A percentile compares a stretch with the other conserved stretches of the same genome.
These are phyloP conservation scores for Cordilura impudica DNA, from an alignment of 2,888 invertebrate genomes.

Conservation along the genomic window DNA sequence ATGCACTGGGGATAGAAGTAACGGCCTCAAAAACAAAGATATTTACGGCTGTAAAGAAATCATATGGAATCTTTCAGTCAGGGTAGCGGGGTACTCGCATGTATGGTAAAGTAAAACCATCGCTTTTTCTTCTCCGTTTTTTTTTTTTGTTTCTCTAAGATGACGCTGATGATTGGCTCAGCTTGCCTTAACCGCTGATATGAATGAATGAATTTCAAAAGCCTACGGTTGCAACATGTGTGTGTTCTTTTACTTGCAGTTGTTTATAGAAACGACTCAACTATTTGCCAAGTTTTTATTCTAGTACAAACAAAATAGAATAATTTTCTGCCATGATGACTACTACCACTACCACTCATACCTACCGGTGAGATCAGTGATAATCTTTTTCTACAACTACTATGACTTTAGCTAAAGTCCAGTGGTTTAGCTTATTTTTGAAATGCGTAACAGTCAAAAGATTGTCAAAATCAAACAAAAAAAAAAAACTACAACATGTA, in stretches of 20 bases:
- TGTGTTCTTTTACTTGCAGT: conserved; percentile 43
- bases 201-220: conserved; percentile 52
- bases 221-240: conserved; percentile 57
- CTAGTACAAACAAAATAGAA: not conserved
- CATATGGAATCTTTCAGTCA: not conserved
- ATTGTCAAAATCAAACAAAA: conserved; percentile 35
- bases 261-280: not conserved
- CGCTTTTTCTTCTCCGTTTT: not conserved
- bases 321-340: not conserved
- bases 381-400: conserved; percentile 41
- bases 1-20: conserved; percentile 54
- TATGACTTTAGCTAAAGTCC: not conserved
- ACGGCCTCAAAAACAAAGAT: conserved; percentile 41
- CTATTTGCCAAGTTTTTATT: not conserved
- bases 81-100: not conserved
- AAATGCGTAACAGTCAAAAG: conserved; percentile 45
- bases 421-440: conserved; percentile 32
- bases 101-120: conserved; percentile 13
- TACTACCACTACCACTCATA: conserved; percentile 19
- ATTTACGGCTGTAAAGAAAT: conserved; percentile 32
- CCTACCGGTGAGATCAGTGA: conserved; percentile 61
- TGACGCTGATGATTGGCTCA: conserved; percentile 58
- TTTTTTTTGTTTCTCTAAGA: conserved; percentile 5
- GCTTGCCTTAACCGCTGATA: conserved; percentile 44
- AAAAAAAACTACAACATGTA: conserved; percentile 2